Conservation (phyloP, 2,113 vertebrate species). For the Labeo rohita region DNA sequence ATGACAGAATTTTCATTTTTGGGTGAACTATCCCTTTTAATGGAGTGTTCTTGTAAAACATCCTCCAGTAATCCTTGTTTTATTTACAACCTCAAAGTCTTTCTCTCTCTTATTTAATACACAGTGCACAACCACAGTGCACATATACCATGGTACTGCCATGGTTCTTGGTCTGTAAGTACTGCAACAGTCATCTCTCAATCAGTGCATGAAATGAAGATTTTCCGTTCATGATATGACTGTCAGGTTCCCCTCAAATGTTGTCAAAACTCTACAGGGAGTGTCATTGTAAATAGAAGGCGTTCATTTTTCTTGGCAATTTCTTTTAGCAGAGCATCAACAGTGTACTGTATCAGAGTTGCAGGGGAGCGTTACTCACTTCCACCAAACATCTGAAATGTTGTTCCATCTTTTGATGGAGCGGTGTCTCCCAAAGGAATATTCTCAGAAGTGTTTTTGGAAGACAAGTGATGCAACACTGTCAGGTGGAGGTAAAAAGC, state of each 20-base stretch:
- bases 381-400: slow-evolving; percentile 42
- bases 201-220: slow-evolving; percentile 10
- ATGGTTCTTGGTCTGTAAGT: background rate
- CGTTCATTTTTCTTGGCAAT: background rate
- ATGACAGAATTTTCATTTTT: too few species aligned
- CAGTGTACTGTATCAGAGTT: background rate
- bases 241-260: background rate
- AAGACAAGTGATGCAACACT: slow-evolving; percentile 45
- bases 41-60: background rate
- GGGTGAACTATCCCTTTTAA: too few species aligned
- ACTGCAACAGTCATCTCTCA: background rate
- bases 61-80: background rate
- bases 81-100: background rate
- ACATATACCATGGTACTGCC: background rate
- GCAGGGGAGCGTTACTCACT: background rate
- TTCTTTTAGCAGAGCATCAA: background rate
- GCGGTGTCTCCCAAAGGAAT: slow-evolving; percentile 44
- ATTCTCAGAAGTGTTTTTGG: slow-evolving; percentile 26
- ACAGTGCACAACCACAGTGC: background rate
- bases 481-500: slow-evolving; percentile 37
- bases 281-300: slow-evolving; percentile 12
- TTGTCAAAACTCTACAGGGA: background rate
- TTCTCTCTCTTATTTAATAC: background rate
- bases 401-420: slow-evolving; percentile 50
- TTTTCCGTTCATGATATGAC: slow-evolving; percentile 5